Evolutionary conservation across 2,888 invertebrate species (phyloP).

Genomic region (Formica aserva): DNA sequence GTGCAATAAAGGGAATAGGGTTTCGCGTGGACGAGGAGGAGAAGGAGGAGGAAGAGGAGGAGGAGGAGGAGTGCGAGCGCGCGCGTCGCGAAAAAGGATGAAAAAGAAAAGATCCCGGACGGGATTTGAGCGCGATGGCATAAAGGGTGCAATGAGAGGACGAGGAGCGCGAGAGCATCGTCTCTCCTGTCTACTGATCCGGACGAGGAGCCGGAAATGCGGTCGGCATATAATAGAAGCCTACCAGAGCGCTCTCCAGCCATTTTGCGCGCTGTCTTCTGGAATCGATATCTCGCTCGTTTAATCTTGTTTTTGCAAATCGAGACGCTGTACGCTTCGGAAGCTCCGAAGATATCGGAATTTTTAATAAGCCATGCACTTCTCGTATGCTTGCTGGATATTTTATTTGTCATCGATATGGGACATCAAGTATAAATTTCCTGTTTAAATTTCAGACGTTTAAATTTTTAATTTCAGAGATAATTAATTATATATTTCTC

Average conservation of each 20-base stretch:
- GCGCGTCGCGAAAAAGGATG: conserved; percentile 56
- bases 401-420: background rate
- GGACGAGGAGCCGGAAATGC: conserved; percentile 53
- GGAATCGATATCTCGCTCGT: conserved; percentile 38
- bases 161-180: conserved; percentile 39
- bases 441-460: background rate
- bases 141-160: conserved; percentile 53
- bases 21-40: conserved; percentile 47
- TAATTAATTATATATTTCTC: background rate
- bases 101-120: conserved; percentile 52
- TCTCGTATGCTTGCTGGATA: background rate
- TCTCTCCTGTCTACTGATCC: conserved; percentile 48
- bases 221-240: conserved; percentile 42
- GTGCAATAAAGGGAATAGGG: conserved; percentile 72
- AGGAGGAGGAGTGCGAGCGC: conserved; percentile 36
- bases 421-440: too few species aligned
- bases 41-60: background rate
- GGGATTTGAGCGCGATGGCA: conserved; percentile 54
- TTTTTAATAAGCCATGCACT: background rate
- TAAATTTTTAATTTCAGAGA: background rate
- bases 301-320: conserved; percentile 39
- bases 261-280: conserved; percentile 39
- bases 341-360: background rate
- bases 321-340: background rate
- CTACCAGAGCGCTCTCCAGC: background rate